Evolutionary conservation across 1,140 invertebrate species (phyloP), one percentile per base, ranked within the genome.

Genomic region (Caerostris darwini): DNA sequence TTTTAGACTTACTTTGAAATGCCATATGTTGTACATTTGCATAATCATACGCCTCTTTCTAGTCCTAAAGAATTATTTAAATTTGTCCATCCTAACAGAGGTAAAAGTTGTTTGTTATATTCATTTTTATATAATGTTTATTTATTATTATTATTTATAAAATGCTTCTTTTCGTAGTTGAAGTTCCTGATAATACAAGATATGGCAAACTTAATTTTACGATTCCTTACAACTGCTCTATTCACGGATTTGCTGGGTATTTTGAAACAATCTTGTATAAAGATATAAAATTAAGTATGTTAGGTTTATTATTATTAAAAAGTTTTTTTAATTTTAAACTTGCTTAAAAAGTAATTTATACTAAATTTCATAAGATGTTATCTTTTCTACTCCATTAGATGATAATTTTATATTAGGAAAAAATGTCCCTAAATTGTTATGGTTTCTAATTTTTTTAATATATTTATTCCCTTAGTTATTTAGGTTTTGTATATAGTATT

Each of bases 201-300:
- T 97, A 97, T 95, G 97, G 96, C 87, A 96, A 96, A 10, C 96
- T 98, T 7, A 96, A 96, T 57, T 99, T 99, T 96, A 95, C 96
- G 6, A 97, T 97, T 0, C 95, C 96, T 54, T 97, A 97, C 95
- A 97, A 99, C 95, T 97, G 97, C 95, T 97, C 99, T 1, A 96
- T 99, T 77, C 98, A 99, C 96, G 99, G 99, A 7, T 98, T 99
- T 96, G 98, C 98, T 87, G 99, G 99, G 3, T 99, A 99, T 96
- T 99, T 99, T 96, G 98, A 99, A 95, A 97, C 98, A 81, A 96
- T 97, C 86, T 96, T 99, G 17, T 99, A 98, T 96, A 98, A 97
- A 95, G 97, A 98, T 95, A 97, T 99, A 71, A 97, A 96, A 64
- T 96, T 99, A 10, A 99, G 99, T 95, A 94, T 95, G 95, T 95